Conservation (phyloP, 2,888 invertebrate species). For the Selenia dentaria region DNA sequence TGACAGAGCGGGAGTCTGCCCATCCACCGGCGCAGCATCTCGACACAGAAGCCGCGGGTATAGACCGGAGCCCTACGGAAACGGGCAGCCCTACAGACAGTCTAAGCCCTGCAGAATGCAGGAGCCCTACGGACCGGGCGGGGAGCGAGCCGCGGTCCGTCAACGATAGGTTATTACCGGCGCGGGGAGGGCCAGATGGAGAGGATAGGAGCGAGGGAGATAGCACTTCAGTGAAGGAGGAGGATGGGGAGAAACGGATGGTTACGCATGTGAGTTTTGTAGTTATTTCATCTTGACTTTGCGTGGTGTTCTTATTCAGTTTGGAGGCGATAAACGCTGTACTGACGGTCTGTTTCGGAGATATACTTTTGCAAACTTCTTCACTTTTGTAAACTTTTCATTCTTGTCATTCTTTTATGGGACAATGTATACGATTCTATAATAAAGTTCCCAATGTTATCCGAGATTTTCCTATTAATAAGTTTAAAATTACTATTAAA, state of each 20-base stretch:
- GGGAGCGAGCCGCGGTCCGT: conserved; percentile 30
- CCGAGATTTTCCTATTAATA: no score
- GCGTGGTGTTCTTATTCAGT: no score
- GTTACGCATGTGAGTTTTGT: conserved; percentile 48
- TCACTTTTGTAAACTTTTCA: no score
- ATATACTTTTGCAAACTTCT: no score
- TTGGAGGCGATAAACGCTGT: no score
- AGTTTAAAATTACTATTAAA: no score
- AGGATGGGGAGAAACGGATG: conserved; percentile 31
- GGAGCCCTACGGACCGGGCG: conserved; percentile 32
- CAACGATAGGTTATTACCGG: conserved; percentile 47
- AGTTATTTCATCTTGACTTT: no score
- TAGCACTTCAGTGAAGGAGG: conserved; percentile 24
- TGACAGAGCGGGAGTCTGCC: conserved; percentile 98
- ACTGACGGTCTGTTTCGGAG: no score
- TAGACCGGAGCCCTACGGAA: conserved; percentile 26
- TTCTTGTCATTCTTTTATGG: no score
- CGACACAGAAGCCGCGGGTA: conserved; percentile 11
- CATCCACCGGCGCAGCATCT: conserved; percentile 85
- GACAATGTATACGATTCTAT: no score
- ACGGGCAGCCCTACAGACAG: conserved; percentile 7
- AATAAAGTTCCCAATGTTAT: no score
- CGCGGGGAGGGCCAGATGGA: conserved; percentile 58
- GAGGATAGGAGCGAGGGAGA: conserved; percentile 40
- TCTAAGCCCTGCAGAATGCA: not conserved